Evolutionary conservation across 2,113 vertebrate genomes (phyloP).

Genomic region (Mustelus asterias): DNA sequence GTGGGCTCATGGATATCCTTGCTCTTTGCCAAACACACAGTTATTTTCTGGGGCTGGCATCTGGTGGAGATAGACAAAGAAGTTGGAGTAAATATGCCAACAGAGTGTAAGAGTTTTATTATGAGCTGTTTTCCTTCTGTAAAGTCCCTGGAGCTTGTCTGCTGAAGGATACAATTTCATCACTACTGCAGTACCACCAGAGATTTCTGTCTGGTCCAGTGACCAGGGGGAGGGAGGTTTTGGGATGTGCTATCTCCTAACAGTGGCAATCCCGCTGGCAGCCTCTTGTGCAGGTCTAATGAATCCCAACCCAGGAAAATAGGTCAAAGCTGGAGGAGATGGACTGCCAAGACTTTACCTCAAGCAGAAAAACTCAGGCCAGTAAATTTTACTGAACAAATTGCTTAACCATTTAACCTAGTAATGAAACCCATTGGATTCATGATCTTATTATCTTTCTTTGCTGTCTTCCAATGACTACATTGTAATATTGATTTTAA

Average conservation of each 20-base stretch:
- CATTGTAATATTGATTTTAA: neutral
- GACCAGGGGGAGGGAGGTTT: neutral
- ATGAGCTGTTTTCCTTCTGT: neutral
- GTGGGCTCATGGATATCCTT: neutral
- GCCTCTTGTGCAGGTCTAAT: neutral
- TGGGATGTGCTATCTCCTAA: neutral
- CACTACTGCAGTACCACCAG: neutral
- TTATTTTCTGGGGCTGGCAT: neutral
- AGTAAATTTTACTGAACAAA: neutral
- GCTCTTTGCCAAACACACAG: neutral
- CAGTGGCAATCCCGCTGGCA: neutral
- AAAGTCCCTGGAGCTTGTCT: neutral
- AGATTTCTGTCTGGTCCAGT: neutral
- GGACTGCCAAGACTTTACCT: neutral
- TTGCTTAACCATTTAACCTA: neutral
- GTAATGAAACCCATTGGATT: neutral
- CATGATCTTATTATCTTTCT: neutral
- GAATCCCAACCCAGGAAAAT: neutral
- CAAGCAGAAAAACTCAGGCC: neutral
- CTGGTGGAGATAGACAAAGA: neutral
- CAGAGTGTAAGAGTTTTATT: neutral
- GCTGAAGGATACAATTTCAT: neutral
- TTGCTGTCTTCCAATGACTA: neutral
- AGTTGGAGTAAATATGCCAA: neutral
- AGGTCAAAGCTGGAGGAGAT: neutral